A percentile compares a stretch with the other conserved stretches of the same genome.
Conservation (phyloP, 2,797 vertebrate genomes). For the Phyllotis vaccarum region DNA sequence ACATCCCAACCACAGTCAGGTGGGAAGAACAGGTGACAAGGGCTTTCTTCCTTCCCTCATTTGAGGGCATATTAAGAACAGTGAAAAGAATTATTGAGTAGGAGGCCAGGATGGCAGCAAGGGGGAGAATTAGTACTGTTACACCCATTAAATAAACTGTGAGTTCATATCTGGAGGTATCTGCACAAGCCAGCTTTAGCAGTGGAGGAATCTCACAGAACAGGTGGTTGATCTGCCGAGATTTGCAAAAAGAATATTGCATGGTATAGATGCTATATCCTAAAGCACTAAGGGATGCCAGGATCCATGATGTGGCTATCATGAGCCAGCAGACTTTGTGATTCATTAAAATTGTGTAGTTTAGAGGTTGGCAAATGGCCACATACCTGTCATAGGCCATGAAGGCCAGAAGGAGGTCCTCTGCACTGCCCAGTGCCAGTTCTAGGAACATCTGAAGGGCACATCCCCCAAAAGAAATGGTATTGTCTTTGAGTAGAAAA, state of each 20-base stretch:
- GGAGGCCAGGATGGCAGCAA: slow-evolving; percentile 66
- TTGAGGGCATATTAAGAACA: slow-evolving; percentile 66
- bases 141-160: slow-evolving; percentile 69
- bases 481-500: slow-evolving; percentile 49
- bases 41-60: slow-evolving; percentile 73
- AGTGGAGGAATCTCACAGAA: slow-evolving; percentile 76
- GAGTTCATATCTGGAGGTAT: slow-evolving; percentile 70
- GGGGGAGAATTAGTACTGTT: slow-evolving; percentile 50
- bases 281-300: slow-evolving; percentile 62
- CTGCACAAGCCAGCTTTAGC: slow-evolving; percentile 72
- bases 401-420: slow-evolving; percentile 79
- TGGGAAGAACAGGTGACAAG: slow-evolving; percentile 81
- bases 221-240: slow-evolving; percentile 59
- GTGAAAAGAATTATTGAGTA: slow-evolving; percentile 40
- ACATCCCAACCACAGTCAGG: slow-evolving; percentile 41
- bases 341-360: slow-evolving; percentile 76
- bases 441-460: slow-evolving; percentile 79
- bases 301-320: slow-evolving; percentile 64
- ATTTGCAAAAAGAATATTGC: slow-evolving; percentile 73
- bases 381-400: slow-evolving; percentile 84
- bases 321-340: slow-evolving; percentile 59
- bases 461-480: slow-evolving; percentile 76
- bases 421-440: slow-evolving; percentile 68
- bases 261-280: slow-evolving; percentile 63
- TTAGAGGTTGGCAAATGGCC: slow-evolving; percentile 81